These are phyloP conservation scores for Pediacus dermestoides DNA, from an alignment of 2,888 invertebrate species.

Conservation along the genomic window DNA sequence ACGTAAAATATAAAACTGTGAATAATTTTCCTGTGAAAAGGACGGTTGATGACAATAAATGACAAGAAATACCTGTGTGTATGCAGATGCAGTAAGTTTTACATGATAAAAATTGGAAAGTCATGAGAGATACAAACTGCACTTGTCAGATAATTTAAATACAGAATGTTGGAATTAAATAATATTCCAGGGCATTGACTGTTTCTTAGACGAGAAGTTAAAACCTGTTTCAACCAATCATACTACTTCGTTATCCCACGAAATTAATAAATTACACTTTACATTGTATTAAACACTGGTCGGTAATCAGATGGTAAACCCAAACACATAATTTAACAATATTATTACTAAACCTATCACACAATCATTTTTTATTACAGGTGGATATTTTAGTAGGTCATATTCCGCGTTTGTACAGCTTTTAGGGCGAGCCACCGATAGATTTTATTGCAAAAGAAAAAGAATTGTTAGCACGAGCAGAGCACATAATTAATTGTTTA, in stretches of 20 bases:
- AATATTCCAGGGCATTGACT: slow-evolving; percentile 46
- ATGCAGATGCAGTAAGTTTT: slow-evolving; percentile 26
- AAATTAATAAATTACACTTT: slow-evolving; percentile 44
- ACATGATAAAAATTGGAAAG: slow-evolving; percentile 26
- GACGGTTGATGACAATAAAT: slow-evolving; percentile 30
- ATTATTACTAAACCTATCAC: slow-evolving; percentile 22
- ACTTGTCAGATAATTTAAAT: slow-evolving; percentile 44
- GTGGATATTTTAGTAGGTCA: slow-evolving; percentile 6
- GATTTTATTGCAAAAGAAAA: too few relatives aligned
- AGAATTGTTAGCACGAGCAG: slow-evolving; percentile 7
- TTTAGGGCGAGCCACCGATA: too few relatives aligned
- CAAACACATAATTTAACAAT: slow-evolving; percentile 23
- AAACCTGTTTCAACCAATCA: slow-evolving; percentile 44
- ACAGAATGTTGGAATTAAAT: slow-evolving; percentile 45
- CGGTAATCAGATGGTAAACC: slow-evolving; percentile 14
- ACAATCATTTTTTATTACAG: slow-evolving; percentile 7
- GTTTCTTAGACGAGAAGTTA: slow-evolving; percentile 36
- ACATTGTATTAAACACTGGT: slow-evolving; percentile 15
- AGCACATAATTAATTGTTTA: slow-evolving; percentile 8
- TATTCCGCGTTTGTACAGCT: too few relatives aligned
- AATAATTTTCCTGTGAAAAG: slow-evolving; percentile 13
- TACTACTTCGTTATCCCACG: slow-evolving; percentile 42
- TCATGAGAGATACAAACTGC: slow-evolving; percentile 34
- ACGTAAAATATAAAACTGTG: slow-evolving; percentile 9
- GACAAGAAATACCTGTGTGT: slow-evolving; percentile 30